Evolutionary conservation across 2,888 invertebrate genomes (phyloP).

Genomic region (Pachliopta kotzebuea): DNA sequence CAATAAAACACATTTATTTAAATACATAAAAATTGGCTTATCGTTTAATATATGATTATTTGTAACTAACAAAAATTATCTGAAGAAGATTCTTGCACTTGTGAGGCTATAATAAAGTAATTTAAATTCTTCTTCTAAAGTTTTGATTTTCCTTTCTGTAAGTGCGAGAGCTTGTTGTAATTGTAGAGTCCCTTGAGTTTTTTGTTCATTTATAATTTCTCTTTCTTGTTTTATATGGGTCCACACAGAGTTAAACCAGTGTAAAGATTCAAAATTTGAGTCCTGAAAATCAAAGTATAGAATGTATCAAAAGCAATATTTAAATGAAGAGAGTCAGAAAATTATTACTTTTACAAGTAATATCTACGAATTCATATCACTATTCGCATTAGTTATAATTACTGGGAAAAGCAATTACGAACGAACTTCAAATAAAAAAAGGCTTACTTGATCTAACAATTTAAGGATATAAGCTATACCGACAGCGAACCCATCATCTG

Average conservation of each 20-base stretch:
- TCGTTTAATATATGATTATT: too few relatives aligned
- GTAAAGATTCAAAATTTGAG: slow-evolving; percentile 92
- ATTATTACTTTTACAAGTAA: not conserved
- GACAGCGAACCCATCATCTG: slow-evolving; percentile 99
- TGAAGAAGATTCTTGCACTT: slow-evolving; percentile 97
- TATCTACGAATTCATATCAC: not conserved
- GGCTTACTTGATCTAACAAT: slow-evolving; percentile 88
- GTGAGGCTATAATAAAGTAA: slow-evolving; percentile 94
- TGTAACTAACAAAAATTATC: slow-evolving; percentile 60
- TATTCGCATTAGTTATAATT: not conserved
- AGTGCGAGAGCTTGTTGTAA: slow-evolving; percentile 95
- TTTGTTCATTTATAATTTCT: slow-evolving; percentile 76
- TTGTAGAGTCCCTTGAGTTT: slow-evolving; percentile 90
- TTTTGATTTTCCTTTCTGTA: slow-evolving; percentile 91
- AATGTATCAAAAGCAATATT: not conserved
- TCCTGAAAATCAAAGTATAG: slow-evolving; percentile 64
- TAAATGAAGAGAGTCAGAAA: not conserved
- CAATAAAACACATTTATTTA: too few relatives aligned
- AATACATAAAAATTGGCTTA: not conserved
- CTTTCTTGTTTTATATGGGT: slow-evolving; percentile 86
- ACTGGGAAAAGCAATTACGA: not conserved
- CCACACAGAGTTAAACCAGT: slow-evolving; percentile 96
- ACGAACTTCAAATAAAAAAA: not conserved
- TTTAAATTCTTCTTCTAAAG: slow-evolving; percentile 89
- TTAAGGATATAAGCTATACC: slow-evolving; percentile 96